A percentile compares a stretch with the other conserved stretches of the same genome.
These are phyloP conservation scores for Dascillus cervinus DNA, from an alignment of 2,888 invertebrate species.

Conservation along the genomic window DNA sequence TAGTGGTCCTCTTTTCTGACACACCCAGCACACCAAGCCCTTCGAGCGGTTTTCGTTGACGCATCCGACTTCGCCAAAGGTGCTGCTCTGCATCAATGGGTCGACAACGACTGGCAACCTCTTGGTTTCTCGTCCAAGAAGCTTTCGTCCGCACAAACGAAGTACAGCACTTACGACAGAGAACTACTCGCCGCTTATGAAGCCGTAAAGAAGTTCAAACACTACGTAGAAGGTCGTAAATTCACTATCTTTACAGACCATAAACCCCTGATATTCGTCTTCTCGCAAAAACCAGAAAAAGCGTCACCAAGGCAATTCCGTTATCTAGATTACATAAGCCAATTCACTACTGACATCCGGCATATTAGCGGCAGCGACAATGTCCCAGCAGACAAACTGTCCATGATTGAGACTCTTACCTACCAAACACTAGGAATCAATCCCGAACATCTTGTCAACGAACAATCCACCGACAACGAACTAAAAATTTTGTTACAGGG, in stretches of 20 bases:
- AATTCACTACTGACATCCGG: conserved; percentile 31
- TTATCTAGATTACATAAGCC: conserved; percentile 30
- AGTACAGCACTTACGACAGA: conserved; percentile 13
- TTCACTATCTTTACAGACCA: conserved; percentile 26
- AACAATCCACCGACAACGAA: conserved; percentile 28
- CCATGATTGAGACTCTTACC: conserved; percentile 11
- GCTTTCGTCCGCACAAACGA: conserved; percentile 4
- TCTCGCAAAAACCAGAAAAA: conserved; percentile 24
- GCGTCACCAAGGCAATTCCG: conserved; percentile 29
- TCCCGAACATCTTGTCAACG: conserved; percentile 10
- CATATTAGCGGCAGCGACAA: conserved; percentile 30
- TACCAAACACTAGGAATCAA: conserved; percentile 1
- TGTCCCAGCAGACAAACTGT: conserved; percentile 30
- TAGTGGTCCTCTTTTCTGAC: too few species aligned
- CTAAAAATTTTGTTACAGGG: too few species aligned
- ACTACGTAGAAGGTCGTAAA: conserved; percentile 30
- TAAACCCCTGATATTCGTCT: conserved; percentile 29
- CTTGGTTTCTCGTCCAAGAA: conserved; percentile 22
- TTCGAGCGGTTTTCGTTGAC: conserved; percentile 10
- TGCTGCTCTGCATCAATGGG: conserved; percentile 20
- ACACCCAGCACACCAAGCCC: conserved; percentile 6
- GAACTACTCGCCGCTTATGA: conserved; percentile 10
- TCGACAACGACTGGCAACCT: conserved; percentile 15
- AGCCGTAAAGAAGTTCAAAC: conserved; percentile 11
- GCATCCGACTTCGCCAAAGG: conserved; percentile 23